Conservation (phyloP, 2,797 vertebrate genomes). For the Synanceia verrucosa region DNA sequence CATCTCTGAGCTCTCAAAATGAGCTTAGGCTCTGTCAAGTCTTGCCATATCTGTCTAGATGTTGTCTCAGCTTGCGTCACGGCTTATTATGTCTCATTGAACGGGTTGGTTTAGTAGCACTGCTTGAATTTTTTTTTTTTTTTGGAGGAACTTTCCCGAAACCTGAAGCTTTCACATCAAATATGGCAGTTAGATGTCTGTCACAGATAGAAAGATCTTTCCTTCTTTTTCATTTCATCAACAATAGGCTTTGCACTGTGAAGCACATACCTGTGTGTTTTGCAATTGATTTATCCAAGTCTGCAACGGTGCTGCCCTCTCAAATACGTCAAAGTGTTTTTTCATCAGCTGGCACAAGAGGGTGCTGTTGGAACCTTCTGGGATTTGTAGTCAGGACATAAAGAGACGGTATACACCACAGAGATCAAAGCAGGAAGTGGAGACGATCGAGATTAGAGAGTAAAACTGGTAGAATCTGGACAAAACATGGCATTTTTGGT, state of each 20-base stretch:
- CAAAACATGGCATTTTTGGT: no score
- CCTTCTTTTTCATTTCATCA: slow-evolving; percentile 18
- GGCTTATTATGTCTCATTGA: slow-evolving; percentile 32
- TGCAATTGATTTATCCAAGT: no score
- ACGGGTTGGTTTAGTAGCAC: not conserved
- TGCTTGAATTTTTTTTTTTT: slow-evolving; percentile 7
- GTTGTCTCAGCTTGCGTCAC: slow-evolving; percentile 12
- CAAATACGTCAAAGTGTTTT: no score
- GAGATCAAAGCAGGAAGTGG: no score
- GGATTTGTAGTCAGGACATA: no score
- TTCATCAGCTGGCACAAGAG: no score
- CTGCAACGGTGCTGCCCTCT: no score
- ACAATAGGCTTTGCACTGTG: not conserved
- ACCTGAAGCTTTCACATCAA: slow-evolving; percentile 25
- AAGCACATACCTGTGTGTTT: not conserved
- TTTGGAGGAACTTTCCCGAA: slow-evolving; percentile 21
- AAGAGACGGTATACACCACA: no score
- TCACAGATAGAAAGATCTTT: slow-evolving; percentile 18
- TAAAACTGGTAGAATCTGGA: no score
- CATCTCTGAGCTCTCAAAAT: slow-evolving; percentile 22
- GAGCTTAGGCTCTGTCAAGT: not conserved
- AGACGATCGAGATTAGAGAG: no score
- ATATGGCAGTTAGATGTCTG: slow-evolving; percentile 25
- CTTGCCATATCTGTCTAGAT: slow-evolving; percentile 5
- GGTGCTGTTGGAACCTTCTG: no score